Conservation (phyloP, 2,797 vertebrate species). For the Petrocephalus schoutedeni region DNA sequence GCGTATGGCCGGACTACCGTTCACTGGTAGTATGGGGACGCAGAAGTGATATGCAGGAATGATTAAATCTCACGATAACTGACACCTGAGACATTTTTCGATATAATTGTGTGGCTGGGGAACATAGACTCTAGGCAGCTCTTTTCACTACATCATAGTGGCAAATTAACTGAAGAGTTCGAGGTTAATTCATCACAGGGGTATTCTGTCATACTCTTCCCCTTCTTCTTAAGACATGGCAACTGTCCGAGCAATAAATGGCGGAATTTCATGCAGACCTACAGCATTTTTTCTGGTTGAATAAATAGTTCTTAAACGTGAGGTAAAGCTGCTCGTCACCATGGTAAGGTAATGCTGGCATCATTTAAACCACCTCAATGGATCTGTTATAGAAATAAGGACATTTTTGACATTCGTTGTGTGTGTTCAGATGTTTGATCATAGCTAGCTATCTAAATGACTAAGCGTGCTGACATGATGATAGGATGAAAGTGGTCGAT, state of each 20-base stretch:
- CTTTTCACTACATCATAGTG: background rate
- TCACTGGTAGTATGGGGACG: background rate
- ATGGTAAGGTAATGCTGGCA: no score
- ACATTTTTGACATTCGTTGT: background rate
- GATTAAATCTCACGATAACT: background rate
- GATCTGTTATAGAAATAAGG: background rate
- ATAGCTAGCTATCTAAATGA: background rate
- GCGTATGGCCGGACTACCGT: background rate
- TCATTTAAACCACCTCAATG: background rate
- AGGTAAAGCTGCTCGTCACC: no score
- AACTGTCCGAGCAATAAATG: background rate
- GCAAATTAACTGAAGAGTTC: constrained; percentile 6
- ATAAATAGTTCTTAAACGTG: background rate
- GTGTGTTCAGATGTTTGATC: background rate
- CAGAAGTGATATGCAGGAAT: background rate
- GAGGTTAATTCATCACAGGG: background rate
- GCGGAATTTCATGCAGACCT: background rate
- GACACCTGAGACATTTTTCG: constrained; percentile 7
- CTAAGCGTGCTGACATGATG: background rate
- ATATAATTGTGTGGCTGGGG: background rate
- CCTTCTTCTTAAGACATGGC: background rate
- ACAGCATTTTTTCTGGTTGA: background rate
- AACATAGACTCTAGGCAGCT: background rate
- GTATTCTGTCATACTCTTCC: background rate
- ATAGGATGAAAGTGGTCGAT: background rate